Evolutionary conservation across 2,113 vertebrate genomes (phyloP).

Genomic region (Craseonycteris thonglongyai): DNA sequence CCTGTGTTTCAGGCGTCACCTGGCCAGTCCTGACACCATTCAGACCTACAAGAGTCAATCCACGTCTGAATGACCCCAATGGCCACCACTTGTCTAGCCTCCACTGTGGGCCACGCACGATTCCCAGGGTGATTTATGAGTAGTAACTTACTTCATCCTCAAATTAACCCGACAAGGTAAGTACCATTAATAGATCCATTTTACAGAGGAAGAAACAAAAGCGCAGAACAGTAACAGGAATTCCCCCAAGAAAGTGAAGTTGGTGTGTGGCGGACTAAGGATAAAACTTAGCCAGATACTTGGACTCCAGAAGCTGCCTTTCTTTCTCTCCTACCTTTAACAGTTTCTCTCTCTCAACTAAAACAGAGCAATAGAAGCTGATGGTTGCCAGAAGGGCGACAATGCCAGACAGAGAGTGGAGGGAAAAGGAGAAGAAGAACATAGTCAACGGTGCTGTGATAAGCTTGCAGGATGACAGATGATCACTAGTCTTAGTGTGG

Average conservation of each 20-base stretch:
- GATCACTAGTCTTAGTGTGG: too few relatives aligned
- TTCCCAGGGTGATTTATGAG: background rate
- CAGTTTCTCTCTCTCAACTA: background rate
- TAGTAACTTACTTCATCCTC: background rate
- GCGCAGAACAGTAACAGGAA: background rate
- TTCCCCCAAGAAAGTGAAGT: background rate
- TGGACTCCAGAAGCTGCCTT: background rate
- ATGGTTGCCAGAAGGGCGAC: too few relatives aligned
- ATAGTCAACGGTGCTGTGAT: too few relatives aligned
- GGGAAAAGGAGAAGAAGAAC: too few relatives aligned
- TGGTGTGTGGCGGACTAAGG: background rate
- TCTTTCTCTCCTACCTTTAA: background rate
- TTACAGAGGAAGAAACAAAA: background rate
- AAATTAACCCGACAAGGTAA: background rate
- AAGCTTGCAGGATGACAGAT: too few relatives aligned
- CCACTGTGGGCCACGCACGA: background rate
- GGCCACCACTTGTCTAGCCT: too few relatives aligned
- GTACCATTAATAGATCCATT: background rate
- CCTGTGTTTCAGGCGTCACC: too few relatives aligned
- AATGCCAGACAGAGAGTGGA: too few relatives aligned
- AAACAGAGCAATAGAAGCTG: too few relatives aligned
- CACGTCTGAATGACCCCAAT: background rate
- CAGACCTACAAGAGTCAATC: background rate
- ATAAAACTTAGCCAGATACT: background rate
- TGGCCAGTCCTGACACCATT: background rate